A percentile compares a stretch with the other conserved stretches of the same genome.
These are phyloP conservation scores for Gerris lacustris DNA, from an alignment of 2,888 invertebrate species.

Conservation along the genomic window DNA sequence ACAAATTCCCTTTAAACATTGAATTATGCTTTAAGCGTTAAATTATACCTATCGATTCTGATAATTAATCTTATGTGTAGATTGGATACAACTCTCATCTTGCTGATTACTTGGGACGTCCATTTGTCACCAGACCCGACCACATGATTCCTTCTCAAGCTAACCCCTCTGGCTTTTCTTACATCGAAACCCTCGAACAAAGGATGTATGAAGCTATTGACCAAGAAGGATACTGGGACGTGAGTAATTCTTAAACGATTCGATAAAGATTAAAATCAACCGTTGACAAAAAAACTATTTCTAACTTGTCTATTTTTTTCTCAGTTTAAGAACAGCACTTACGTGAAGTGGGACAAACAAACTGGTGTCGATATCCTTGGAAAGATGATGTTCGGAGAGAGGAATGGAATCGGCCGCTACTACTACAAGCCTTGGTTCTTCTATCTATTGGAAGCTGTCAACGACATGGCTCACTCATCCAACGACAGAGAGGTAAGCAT, in stretches of 20 bases:
- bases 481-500: not conserved
- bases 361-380: not conserved
- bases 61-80: slow-evolving; percentile 10
- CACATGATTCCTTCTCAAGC: slow-evolving; percentile 39
- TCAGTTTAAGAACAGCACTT: slow-evolving; percentile 4
- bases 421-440: slow-evolving; percentile 9
- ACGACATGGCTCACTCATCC: slow-evolving; percentile 3
- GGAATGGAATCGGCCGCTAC: not conserved
- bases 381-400: not conserved
- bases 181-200: not conserved
- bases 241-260: not conserved
- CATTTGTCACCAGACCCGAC: slow-evolving; percentile 43
- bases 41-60: too few relatives aligned
- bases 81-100: slow-evolving; percentile 48
- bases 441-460: not conserved
- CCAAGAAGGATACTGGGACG: not conserved
- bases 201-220: not conserved
- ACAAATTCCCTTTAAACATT: too few relatives aligned
- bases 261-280: too few relatives aligned
- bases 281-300: too few relatives aligned
- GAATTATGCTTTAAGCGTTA: not conserved
- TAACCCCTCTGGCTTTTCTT: slow-evolving; percentile 25
- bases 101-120: slow-evolving; percentile 44
- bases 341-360: not conserved
- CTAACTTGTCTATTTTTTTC: not conserved